Evolutionary conservation across 2,113 vertebrate genomes (phyloP).

Genomic region (Genyomyrus donnyi): DNA sequence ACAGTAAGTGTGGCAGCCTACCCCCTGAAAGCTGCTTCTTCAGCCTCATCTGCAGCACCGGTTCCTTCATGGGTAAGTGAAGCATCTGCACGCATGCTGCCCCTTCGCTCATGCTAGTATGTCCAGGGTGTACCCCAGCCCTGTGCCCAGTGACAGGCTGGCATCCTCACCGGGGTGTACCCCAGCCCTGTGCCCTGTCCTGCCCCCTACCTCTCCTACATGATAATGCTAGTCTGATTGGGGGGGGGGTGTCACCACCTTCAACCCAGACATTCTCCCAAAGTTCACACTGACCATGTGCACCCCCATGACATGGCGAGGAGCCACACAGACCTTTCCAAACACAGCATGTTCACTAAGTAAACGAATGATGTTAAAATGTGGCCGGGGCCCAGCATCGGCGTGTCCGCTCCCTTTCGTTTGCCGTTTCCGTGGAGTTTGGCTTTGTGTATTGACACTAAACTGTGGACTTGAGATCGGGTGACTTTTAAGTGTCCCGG

Average conservation of each 20-base stretch:
- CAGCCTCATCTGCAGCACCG: constrained; percentile 80
- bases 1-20: constrained; percentile 76
- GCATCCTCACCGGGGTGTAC: not conserved
- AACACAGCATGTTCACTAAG: not conserved
- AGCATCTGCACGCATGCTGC: not conserved
- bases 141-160: not conserved
- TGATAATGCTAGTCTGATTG: not conserved
- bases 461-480: not conserved
- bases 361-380: not conserved
- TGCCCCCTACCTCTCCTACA: too few relatives aligned
- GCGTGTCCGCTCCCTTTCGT: not conserved
- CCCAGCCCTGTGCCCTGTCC: too few relatives aligned
- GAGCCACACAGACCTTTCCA: not conserved
- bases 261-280: not conserved
- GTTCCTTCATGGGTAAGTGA: constrained; percentile 79
- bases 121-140: too few relatives aligned
- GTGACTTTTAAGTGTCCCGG: not conserved
- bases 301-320: not conserved
- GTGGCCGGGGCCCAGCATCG: not conserved
- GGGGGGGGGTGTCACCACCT: not conserved
- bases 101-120: too few relatives aligned
- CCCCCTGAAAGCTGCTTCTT: constrained; percentile 85
- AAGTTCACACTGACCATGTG: not conserved
- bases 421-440: not conserved
- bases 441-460: not conserved